A percentile compares a stretch with the other conserved stretches of the same genome.
Evolutionary conservation across 2,797 vertebrate genomes (phyloP).

Genomic region (Pempheris klunzingeri): DNA sequence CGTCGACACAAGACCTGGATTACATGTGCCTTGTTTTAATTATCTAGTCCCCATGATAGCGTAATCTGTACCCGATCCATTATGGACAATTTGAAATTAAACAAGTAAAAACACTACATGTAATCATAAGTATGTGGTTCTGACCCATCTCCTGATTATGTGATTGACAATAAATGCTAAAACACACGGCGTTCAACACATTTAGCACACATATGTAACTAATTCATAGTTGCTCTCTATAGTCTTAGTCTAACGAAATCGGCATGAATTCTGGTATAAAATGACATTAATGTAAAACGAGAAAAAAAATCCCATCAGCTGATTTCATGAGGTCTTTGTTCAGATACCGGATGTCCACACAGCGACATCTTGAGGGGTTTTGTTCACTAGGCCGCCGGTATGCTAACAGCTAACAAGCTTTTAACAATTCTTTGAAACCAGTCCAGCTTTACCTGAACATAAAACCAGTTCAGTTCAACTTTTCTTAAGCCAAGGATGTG

Average conservation of each 20-base stretch:
- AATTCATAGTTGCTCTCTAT: too few species aligned
- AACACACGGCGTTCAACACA: background rate
- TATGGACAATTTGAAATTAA: rapidly evolving
- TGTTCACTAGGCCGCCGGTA: conserved; percentile 58
- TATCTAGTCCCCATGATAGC: background rate
- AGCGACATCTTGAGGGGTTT: conserved; percentile 66
- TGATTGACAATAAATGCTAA: background rate
- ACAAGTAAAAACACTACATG: too few species aligned
- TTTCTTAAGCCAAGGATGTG: rapidly evolving
- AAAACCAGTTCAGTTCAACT: rapidly evolving
- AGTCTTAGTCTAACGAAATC: rapidly evolving
- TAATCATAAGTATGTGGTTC: too few species aligned
- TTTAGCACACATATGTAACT: rapidly evolving
- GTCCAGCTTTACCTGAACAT: rapidly evolving
- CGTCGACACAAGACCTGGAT: background rate
- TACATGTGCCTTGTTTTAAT: background rate
- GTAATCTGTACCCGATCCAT: rapidly evolving
- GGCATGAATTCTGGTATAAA: rapidly evolving
- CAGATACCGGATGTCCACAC: conserved; percentile 75
- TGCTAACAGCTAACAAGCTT: conserved; percentile 42
- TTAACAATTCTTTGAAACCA: conserved; percentile 1
- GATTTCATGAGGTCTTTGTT: conserved; percentile 79
- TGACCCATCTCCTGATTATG: rapidly evolving
- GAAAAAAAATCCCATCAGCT: conserved; percentile 32
- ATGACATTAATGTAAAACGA: background rate